Evolutionary conservation across 1,140 invertebrate genomes (phyloP).

Genomic region (Stegodyphus dumicola): DNA sequence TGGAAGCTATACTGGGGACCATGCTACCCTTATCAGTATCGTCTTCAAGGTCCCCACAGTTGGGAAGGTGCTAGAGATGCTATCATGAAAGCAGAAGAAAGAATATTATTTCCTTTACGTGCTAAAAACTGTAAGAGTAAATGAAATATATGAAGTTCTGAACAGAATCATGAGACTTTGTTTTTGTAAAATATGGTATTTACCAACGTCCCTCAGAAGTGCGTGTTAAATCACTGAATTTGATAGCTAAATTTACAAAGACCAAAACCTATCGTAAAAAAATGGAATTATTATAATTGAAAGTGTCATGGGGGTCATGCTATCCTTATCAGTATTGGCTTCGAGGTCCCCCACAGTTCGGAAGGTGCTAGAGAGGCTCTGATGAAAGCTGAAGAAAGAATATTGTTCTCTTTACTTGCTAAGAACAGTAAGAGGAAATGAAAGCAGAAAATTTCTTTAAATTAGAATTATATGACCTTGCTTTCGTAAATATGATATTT

Average conservation of each 20-base stretch:
- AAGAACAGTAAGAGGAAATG: not conserved
- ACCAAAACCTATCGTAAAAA: no score
- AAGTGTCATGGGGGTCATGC: conserved; percentile 63
- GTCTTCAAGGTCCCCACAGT: conserved; percentile 66
- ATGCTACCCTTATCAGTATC: conserved; percentile 68
- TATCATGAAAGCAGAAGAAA: conserved; percentile 60
- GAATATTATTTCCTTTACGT: not conserved
- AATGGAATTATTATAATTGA: no score
- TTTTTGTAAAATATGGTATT: no score
- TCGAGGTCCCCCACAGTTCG: conserved; percentile 67
- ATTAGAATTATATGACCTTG: no score
- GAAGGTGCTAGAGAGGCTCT: conserved; percentile 66
- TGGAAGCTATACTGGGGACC: conserved; percentile 67
- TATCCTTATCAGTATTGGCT: conserved; percentile 68
- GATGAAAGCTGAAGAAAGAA: conserved; percentile 6
- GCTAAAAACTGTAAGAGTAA: not conserved
- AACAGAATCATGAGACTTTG: no score
- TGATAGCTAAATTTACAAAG: no score
- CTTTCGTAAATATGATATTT: no score
- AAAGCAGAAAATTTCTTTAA: not conserved
- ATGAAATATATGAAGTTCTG: not conserved
- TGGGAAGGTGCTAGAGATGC: conserved; percentile 67
- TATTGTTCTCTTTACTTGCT: not conserved
- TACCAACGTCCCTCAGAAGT: no score
- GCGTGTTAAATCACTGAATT: no score